Conservation (phyloP, 2,888 invertebrate genomes). For the Zhuqinia jingwanae region DNA sequence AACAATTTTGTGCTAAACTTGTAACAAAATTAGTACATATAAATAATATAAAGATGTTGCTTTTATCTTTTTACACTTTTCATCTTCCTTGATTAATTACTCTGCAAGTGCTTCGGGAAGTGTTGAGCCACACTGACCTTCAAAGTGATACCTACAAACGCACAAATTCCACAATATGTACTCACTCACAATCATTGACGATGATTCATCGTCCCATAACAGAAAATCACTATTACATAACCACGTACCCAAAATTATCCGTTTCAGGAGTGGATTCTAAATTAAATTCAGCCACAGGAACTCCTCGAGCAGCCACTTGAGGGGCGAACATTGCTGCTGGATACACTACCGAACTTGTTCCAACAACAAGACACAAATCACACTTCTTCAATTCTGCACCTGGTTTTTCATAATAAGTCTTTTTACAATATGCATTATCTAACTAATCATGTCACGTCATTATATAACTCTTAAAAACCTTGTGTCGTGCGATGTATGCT, state of each 20-base stretch:
- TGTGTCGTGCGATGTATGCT: too few species aligned
- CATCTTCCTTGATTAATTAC: not conserved
- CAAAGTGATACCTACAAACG: constrained; percentile 83
- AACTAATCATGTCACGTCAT: too few species aligned
- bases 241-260: constrained; percentile 82
- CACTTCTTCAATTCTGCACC: constrained; percentile 86
- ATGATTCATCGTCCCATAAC: too few species aligned
- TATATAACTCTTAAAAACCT: too few species aligned
- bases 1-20: not conserved
- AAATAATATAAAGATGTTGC: not conserved
- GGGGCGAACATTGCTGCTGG: constrained; percentile 95
- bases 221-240: too few species aligned
- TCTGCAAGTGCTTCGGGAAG: constrained; percentile 82
- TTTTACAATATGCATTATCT: too few species aligned
- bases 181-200: too few species aligned
- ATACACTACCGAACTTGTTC: constrained; percentile 93
- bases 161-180: too few species aligned
- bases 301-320: constrained; percentile 86
- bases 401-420: too few species aligned
- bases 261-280: constrained; percentile 84
- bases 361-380: constrained; percentile 90
- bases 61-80: not conserved
- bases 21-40: too few species aligned
- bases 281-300: constrained; percentile 89
- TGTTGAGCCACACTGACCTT: constrained; percentile 84